Conservation (phyloP, 2,888 invertebrate species). For the Baccha elongata region DNA sequence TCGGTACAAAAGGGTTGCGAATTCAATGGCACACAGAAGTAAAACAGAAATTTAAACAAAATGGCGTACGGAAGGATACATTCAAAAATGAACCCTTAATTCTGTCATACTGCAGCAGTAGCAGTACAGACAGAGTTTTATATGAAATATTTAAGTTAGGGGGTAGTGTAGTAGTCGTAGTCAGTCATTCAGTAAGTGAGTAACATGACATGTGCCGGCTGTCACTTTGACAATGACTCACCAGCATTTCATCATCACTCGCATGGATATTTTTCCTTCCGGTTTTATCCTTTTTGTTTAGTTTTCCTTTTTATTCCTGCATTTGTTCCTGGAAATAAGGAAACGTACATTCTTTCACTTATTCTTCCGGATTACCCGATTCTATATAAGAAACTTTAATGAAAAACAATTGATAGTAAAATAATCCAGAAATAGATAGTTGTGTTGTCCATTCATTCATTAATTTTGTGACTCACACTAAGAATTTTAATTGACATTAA, state of each 20-base stretch:
- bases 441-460: neutral
- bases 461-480: neutral
- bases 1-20: slow-evolving; percentile 56
- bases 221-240: slow-evolving; percentile 37
- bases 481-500: slow-evolving; percentile 27
- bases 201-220: slow-evolving; percentile 35
- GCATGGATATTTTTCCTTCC: slow-evolving; percentile 21
- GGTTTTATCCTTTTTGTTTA: slow-evolving; percentile 10
- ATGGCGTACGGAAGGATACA: slow-evolving; percentile 35
- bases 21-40: slow-evolving; percentile 9
- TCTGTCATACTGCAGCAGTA: neutral
- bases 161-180: neutral
- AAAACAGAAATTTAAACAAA: slow-evolving; percentile 8
- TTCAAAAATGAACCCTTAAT: slow-evolving; percentile 7
- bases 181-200: slow-evolving; percentile 9
- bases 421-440: neutral
- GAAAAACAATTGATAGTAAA: neutral
- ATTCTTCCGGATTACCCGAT: slow-evolving; percentile 16
- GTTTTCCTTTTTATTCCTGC: neutral
- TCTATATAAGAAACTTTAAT: neutral
- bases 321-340: neutral
- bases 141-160: neutral
- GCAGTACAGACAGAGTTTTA: neutral
- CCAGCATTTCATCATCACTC: slow-evolving; percentile 1
- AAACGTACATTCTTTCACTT: neutral